Conservation (phyloP, 2,113 vertebrate genomes). For the Lophura nycthemera region DNA sequence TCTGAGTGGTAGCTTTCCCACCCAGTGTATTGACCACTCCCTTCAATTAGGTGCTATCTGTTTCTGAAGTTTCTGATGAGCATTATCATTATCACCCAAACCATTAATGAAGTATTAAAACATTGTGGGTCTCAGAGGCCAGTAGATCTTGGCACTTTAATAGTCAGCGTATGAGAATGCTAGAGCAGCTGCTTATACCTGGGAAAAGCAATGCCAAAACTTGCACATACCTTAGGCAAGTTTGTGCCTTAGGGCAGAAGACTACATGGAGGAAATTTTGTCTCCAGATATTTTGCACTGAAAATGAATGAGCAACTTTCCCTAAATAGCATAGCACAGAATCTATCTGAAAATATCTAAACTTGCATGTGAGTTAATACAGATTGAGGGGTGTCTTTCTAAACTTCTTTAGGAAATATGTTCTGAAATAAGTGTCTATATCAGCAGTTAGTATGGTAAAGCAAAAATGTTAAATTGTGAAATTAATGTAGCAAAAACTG, state of each 20-base stretch:
- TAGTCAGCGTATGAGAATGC: neutral
- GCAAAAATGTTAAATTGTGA: neutral
- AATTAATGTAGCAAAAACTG: neutral
- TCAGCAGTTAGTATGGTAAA: neutral
- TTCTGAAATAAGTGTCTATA: neutral
- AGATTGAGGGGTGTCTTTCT: neutral
- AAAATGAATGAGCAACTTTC: neutral
- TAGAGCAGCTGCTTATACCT: neutral
- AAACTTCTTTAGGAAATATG: neutral
- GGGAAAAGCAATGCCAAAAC: neutral
- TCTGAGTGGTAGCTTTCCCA: neutral
- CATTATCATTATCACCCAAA: neutral
- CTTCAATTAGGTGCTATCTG: neutral
- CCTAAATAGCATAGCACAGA: neutral
- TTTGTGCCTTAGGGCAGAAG: slow-evolving; percentile 15
- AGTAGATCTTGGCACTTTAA: neutral
- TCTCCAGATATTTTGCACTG: slow-evolving; percentile 15
- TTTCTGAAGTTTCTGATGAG: neutral
- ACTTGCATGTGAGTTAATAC: neutral
- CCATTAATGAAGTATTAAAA: neutral
- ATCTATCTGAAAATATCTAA: neutral
- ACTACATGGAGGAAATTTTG: slow-evolving; percentile 4
- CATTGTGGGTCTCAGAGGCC: neutral
- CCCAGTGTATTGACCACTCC: neutral
- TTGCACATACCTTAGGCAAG: slow-evolving; percentile 8